Evolutionary conservation across 1,140 invertebrate genomes (phyloP), one percentile per base, ranked within the genome.

Genomic region (Leptonema lineaticorne): DNA sequence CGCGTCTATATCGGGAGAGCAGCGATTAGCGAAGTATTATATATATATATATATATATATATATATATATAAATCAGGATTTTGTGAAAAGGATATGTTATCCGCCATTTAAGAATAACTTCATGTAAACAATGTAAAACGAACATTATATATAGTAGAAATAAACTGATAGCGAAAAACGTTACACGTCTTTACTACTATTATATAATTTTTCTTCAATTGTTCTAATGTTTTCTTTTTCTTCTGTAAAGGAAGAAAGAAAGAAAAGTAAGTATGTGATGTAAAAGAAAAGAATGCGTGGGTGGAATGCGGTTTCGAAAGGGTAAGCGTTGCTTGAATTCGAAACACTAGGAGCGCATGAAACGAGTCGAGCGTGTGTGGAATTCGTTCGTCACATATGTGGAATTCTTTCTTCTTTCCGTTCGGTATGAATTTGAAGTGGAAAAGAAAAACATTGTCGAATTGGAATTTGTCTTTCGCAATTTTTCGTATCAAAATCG

Each of bases 1-100:
- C 75, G 76, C 76, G 75, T 75, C 73, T 67, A 26, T 76, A 81
- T 77, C 76, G 79, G 81, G 81, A 73, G 71, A 60, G 22, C 76
- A 81, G 76, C 60, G 9, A 45, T 59, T 72, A 64, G 29, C 7
- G 63, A n/a, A 1, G 4, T 33, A 41, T n/a, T 2, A 16, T 46
- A 53, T 37, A 18, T 11, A 22, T 22, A 33, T 27, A 27, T 46
- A 28, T 5, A n/a, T 5, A 37, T 8, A 14, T n/a, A 4, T 9
- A 14, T 5, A 11, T 7, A 37, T 3, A 33, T 11, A 11, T 14
- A 20, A 62, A 62, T 7, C 6, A 41, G 27, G 27, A n/a, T n/a
- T 11, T 8, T 14, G 30, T 33, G 14, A 33, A 33, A 62, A 20
- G 3, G 9, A 18, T 33, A 30, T 58, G 11, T 58, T 58, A 16